Percentiles rank a stretch among this genome's conserved stretches.
These are phyloP conservation scores for Zaprionus inermis DNA, from an alignment of 1,140 invertebrate species.

Conservation along the genomic window DNA sequence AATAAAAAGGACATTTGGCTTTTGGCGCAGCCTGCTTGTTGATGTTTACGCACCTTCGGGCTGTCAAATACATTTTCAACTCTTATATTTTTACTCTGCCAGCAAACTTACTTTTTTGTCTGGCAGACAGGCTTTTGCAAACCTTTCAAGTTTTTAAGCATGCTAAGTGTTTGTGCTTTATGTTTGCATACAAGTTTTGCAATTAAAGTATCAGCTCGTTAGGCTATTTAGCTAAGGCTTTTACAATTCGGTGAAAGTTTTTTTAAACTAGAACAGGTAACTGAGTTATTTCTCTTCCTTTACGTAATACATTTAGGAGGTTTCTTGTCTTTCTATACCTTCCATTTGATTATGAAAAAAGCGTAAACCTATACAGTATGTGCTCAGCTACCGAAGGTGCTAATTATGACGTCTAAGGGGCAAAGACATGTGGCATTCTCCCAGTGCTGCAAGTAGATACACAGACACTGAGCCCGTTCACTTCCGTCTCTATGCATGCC, in stretches of 20 bases:
- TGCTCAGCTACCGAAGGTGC: not conserved
- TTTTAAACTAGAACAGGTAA: not conserved
- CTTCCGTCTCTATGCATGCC: slow-evolving; percentile 2
- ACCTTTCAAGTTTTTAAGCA: slow-evolving; percentile 28
- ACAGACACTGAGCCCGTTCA: slow-evolving; percentile 1
- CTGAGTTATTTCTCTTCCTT: not conserved
- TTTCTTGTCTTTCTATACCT: not conserved
- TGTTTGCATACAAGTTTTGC: slow-evolving; percentile 26
- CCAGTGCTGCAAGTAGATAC: not conserved
- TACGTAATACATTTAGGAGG: too few relatives aligned
- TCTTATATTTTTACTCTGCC: slow-evolving; percentile 4
- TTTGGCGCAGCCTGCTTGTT: slow-evolving; percentile 66
- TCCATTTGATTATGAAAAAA: not conserved
- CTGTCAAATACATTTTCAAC: slow-evolving; percentile 39
- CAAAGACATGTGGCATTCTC: not conserved
- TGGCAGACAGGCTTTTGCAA: not conserved
- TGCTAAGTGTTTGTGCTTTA: slow-evolving; percentile 37
- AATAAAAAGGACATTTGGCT: slow-evolving; percentile 77
- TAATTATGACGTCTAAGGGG: not conserved
- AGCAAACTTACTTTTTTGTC: not conserved
- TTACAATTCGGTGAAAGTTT: not conserved
- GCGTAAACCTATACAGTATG: not conserved
- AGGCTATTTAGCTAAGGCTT: not conserved
- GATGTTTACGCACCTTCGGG: slow-evolving; percentile 49
- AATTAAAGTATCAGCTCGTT: slow-evolving; percentile 4